Percentiles rank a stretch among this genome's conserved stretches.
Conservation (phyloP, 2,113 vertebrate genomes). For the chimpanzee (Pan troglodytes) region NHGRI_mPanTro3-v2.1_pri NC_072404.2:96212501-96213000, state of each 20-base stretch:
- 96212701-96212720: neutral
- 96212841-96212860: neutral
- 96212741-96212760: neutral
- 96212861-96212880: neutral
- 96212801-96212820: neutral
- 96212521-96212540: neutral
- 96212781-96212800: neutral
- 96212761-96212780: neutral
- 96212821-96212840: neutral
- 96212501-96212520: neutral
- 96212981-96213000: neutral
- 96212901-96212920: constrained; percentile 7
- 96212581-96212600: constrained; percentile 45
- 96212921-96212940: neutral
- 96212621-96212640: neutral
- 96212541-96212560: no score
- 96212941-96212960: neutral
- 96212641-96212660: constrained; percentile 57
- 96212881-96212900: constrained; percentile 8
- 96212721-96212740: neutral
- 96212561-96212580: no score
- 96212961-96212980: neutral
- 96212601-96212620: constrained; percentile 46
- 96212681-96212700: constrained; percentile 56
- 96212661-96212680: constrained; percentile 30